Base-by-base conservation (phyloP, 1,140 invertebrate species). In the Macrostomum lignano region DNA sequence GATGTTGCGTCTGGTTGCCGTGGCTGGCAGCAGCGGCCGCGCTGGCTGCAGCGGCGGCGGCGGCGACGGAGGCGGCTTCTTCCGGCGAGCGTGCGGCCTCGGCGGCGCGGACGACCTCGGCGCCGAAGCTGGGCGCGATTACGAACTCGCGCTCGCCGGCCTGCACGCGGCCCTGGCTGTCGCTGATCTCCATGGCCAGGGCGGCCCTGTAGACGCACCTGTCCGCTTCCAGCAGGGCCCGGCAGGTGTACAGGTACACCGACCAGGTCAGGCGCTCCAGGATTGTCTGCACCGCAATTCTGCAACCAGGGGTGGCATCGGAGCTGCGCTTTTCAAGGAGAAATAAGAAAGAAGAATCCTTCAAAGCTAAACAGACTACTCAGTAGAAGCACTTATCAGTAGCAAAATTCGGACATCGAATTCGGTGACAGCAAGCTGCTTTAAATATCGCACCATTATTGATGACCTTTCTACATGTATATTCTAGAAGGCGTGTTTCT, bases 131-230 rank as follows among this genome's bases (percentile, higher is more conserved):
- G 6, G 55, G 55, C 15, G 51, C 53, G 21, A 58, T 48, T 1
- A 58, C 20, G 36, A 49, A 58, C 31, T 58, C 52, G 31, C 53
- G 33, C 32, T 56, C 53, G 14, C 55, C 55, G n/a, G 40, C 39
- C 6, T 44, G 41, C n/a, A 51, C 38, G 31, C 42, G 41, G 29
- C 42, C 42, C 9, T 42, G 36, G 11, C 44, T 45, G 24, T 51
- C 48, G 32, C 55, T 52, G 35, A 56, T 46, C 47, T 55, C 52
- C 28, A 52, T 43, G 15, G 49, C 48, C 14, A 55, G 39, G 1
- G 51, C 36, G 5, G 53, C 38, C 13, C 46, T 40, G 39, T 45
- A 53, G 14, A 55, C 38, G n/a, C 43, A 39, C 35, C 48, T 41
- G 33, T 55, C 52, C 33, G 42, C 37, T 31, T 54, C 51, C 23